Percentiles rank a stretch among this genome's conserved stretches.
Conservation (phyloP, 2,797 vertebrate genomes). For the Gila robusta region DNA sequence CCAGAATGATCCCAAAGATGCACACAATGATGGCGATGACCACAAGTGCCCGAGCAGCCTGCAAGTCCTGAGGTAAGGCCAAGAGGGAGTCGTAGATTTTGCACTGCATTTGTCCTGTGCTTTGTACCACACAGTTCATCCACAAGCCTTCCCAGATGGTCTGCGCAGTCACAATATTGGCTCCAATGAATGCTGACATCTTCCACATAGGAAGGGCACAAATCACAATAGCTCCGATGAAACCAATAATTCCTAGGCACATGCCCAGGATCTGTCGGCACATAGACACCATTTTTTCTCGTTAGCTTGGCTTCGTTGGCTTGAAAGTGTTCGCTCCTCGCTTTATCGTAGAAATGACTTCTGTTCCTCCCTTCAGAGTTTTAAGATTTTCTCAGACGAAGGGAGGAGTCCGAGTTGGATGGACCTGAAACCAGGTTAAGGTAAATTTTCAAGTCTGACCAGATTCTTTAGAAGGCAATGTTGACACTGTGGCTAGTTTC, state of each 20-base stretch:
- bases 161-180: conserved; percentile 94
- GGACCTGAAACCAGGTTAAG: conserved; percentile 67
- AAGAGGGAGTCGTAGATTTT: conserved; percentile 93
- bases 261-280: conserved; percentile 93
- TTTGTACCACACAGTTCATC: conserved; percentile 96
- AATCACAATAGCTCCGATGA: conserved; percentile 85
- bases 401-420: conserved; percentile 70
- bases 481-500: conserved; percentile 70
- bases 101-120: conserved; percentile 97
- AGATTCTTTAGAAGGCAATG: conserved; percentile 70
- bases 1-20: conserved; percentile 79
- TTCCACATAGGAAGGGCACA: conserved; percentile 94
- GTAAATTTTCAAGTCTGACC: conserved; percentile 64
- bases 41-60: conserved; percentile 87
- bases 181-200: conserved; percentile 90
- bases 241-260: conserved; percentile 84
- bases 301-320: neutral
- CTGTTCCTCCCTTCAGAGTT: conserved; percentile 28
- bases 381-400: conserved; percentile 57
- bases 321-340: conserved; percentile 15
- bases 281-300: conserved; percentile 87
- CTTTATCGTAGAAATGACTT: conserved; percentile 10
- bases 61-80: conserved; percentile 88
- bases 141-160: conserved; percentile 93
- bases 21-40: conserved; percentile 84